These are phyloP conservation scores for Hypanus sabinus DNA, from an alignment of 2,113 vertebrate genomes.

Conservation along the genomic window DNA sequence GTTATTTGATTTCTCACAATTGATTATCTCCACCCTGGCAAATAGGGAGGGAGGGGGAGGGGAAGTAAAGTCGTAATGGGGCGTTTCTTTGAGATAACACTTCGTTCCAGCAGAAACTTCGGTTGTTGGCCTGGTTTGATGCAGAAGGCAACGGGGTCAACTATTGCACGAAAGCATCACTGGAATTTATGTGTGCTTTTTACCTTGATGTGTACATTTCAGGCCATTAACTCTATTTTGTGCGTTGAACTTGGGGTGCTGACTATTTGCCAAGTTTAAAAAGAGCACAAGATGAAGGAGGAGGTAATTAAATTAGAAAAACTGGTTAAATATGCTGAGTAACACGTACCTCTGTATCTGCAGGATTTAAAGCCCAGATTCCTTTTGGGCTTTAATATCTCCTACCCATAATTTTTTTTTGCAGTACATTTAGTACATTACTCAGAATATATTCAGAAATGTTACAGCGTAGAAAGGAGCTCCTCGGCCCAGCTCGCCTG, in stretches of 20 bases:
- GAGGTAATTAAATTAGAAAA: neutral
- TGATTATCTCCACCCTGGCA: neutral
- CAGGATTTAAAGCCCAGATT: neutral
- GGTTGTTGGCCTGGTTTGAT: neutral
- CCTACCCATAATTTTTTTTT: too few species aligned
- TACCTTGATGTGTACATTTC: neutral
- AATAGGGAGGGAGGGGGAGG: too few species aligned
- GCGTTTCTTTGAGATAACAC: neutral
- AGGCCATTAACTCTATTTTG: neutral
- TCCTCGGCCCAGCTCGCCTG: too few species aligned
- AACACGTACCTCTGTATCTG: neutral
- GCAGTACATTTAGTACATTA: neutral
- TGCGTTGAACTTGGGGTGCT: neutral
- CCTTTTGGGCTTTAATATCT: neutral
- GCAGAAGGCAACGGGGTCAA: too few species aligned
- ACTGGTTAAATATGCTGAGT: neutral
- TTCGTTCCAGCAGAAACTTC: neutral
- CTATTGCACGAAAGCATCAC: too few species aligned
- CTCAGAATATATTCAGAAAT: too few species aligned
- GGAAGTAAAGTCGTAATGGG: too few species aligned
- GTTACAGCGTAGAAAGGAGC: too few species aligned
- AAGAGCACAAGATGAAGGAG: neutral
- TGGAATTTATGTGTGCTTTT: neutral
- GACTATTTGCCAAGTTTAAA: neutral
- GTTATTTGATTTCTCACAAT: neutral